These are phyloP conservation scores for Melanotaenia duboulayi DNA, from an alignment of 2,113 vertebrate species.

Conservation along the genomic window DNA sequence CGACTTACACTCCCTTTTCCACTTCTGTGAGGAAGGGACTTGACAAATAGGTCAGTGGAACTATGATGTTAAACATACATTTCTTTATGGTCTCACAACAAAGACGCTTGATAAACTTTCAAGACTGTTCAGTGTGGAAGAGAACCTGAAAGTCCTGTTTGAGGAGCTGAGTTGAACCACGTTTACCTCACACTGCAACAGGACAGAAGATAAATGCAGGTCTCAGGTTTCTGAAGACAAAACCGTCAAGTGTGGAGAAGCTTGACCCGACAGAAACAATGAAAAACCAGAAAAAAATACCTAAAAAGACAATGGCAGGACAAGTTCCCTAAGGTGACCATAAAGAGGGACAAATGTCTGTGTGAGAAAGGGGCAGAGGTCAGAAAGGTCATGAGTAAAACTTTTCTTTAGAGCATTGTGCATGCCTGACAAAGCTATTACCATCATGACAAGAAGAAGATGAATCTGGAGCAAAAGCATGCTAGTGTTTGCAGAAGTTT, in stretches of 20 bases:
- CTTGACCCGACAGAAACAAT: slow-evolving; percentile 3
- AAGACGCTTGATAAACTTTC: slow-evolving; percentile 15
- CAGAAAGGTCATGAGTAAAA: neutral
- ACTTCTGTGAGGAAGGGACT: neutral
- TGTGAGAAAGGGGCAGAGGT: neutral
- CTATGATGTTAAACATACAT: neutral
- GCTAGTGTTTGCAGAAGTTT: neutral
- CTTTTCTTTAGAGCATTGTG: neutral
- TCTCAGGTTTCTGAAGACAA: slow-evolving; percentile 62
- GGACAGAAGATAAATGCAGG: slow-evolving; percentile 43
- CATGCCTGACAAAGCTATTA: neutral
- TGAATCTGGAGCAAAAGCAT: slow-evolving; percentile 15
- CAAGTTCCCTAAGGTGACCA: neutral
- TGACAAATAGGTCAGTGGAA: slow-evolving; percentile 32
- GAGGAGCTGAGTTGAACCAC: slow-evolving; percentile 24
- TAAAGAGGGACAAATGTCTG: neutral
- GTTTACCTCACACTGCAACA: slow-evolving; percentile 7
- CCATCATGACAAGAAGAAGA: neutral
- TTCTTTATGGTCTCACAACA: neutral
- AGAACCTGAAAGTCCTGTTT: slow-evolving; percentile 81
- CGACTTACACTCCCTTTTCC: neutral
- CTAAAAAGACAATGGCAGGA: neutral
- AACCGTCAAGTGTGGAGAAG: slow-evolving; percentile 9
- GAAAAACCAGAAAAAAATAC: neutral
- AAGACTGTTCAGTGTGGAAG: slow-evolving; percentile 2